Evolutionary conservation across 2,888 invertebrate genomes (phyloP).

Genomic region (Oscheius onirici): DNA sequence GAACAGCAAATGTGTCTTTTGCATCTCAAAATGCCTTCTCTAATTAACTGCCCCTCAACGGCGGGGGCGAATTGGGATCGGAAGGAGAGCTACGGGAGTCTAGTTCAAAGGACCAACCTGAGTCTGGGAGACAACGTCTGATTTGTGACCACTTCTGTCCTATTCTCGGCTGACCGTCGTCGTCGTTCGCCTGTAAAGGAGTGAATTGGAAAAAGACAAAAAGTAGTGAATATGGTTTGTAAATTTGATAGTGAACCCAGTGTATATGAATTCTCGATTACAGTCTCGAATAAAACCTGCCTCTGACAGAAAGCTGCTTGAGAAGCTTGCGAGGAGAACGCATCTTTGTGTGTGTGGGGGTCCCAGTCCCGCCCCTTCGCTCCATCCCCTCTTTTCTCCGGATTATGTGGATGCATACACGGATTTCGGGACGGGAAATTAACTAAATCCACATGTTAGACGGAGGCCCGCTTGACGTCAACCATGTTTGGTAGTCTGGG

Average conservation of each 20-base stretch:
- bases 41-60: neutral
- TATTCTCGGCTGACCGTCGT: slow-evolving; percentile 55
- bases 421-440: slow-evolving; percentile 10
- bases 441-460: neutral
- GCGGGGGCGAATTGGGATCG: neutral
- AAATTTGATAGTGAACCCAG: neutral
- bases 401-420: slow-evolving; percentile 22
- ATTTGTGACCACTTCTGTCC: slow-evolving; percentile 32
- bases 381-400: no score
- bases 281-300: neutral
- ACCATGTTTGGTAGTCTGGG: neutral
- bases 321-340: slow-evolving; percentile 49
- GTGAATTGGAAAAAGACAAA: neutral
- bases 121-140: slow-evolving; percentile 34
- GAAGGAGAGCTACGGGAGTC: neutral
- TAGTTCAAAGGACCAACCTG: slow-evolving; percentile 10
- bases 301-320: slow-evolving; percentile 49
- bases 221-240: neutral
- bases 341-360: slow-evolving; percentile 29
- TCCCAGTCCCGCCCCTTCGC: slow-evolving; percentile 11
- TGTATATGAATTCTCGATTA: neutral
- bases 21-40: no score
- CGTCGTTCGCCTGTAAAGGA: slow-evolving; percentile 55
- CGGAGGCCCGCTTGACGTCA: neutral
- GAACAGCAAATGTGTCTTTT: no score